A percentile compares a stretch with the other conserved stretches of the same genome.
Conservation (phyloP, 2,797 vertebrate genomes). For the Siniperca undulata region DNA sequence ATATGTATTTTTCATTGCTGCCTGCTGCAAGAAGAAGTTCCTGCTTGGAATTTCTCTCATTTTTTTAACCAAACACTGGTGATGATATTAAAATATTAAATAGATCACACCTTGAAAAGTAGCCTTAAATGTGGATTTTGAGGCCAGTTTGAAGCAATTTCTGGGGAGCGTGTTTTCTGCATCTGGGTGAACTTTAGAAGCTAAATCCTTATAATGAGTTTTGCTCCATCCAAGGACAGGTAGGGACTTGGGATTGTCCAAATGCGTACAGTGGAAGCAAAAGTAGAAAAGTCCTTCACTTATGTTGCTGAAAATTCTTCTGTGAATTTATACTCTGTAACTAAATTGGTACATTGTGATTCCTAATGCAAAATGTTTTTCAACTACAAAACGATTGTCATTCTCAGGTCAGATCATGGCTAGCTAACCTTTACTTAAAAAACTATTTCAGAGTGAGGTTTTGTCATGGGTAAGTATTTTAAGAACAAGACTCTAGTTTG, state of each 20-base stretch:
- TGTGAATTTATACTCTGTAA: slow-evolving; percentile 17
- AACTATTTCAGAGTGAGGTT: neutral
- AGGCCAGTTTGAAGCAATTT: slow-evolving; percentile 69
- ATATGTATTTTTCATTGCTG: slow-evolving; percentile 86
- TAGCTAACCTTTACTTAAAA: neutral
- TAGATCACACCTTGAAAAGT: slow-evolving; percentile 68
- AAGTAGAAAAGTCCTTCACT: slow-evolving; percentile 14
- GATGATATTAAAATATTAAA: slow-evolving; percentile 77
- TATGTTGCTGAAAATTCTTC: slow-evolving; percentile 20
- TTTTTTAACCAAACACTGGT: slow-evolving; percentile 60
- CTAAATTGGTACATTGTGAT: neutral
- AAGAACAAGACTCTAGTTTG: neutral
- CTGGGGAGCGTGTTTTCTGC: slow-evolving; percentile 49
- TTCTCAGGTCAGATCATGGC: neutral
- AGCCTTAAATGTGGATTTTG: slow-evolving; percentile 69
- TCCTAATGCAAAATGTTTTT: neutral
- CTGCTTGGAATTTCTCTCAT: slow-evolving; percentile 59
- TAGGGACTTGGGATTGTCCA: slow-evolving; percentile 29
- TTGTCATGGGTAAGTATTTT: neutral
- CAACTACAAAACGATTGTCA: neutral
- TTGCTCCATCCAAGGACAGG: slow-evolving; percentile 58
- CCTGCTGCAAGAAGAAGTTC: slow-evolving; percentile 71
- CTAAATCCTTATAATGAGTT: slow-evolving; percentile 63
- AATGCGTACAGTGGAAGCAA: slow-evolving; percentile 15
- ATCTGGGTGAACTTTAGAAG: slow-evolving; percentile 42